Base-by-base conservation (phyloP, 2,888 invertebrate species). In the Hirtodrosophila duncani region DNA sequence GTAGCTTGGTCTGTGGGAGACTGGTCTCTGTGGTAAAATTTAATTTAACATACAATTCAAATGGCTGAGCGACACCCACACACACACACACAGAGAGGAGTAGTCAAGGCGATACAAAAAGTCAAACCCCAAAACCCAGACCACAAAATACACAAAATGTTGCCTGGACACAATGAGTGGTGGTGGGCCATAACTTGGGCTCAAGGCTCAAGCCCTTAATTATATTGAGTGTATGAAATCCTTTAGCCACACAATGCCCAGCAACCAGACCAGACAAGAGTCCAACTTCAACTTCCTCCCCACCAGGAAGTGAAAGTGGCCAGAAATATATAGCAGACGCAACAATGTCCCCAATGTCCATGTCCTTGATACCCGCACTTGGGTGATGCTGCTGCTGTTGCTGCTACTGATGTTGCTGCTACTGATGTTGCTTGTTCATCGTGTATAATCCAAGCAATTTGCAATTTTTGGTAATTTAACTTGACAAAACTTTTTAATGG, bases 381-480 rank as follows among this genome's bases (percentile, higher is more conserved):
- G 6, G 20, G 17, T 27, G 21, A 17, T 24, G 30, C 30, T 9
- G 20, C 5, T 7, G n/a, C n/a, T n/a, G n/a, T n/a, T n/a, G n/a
- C n/a, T n/a, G n/a, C n/a, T n/a, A n/a, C n/a, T n/a, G n/a, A 20
- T n/a, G 11, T 9, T n/a, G 13, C n/a, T 14, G 34, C 48, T 14
- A 8, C 10, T 13, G 2, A 16, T n/a, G n/a, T n/a, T n/a, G n/a
- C n/a, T n/a, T n/a, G 60, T 51, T 44, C 64, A 57, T 45, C 46
- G 42, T 52, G 48, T 63, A 67, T 74, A 77, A 80, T 83, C 83
- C 82, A 65, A 78, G 69, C 82, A 84, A 83, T 83, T 83, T 83
- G 83, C 83, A 83, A 83, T 82, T 83, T 83, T 84, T 82, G 84
- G 83, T 77, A 84, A 83, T 84, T 83, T 81, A 79, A 78, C 81